Percentiles rank a stretch among this genome's conserved stretches.
Conservation (phyloP, 2,113 vertebrate species). For the Salvelinus fontinalis region DNA sequence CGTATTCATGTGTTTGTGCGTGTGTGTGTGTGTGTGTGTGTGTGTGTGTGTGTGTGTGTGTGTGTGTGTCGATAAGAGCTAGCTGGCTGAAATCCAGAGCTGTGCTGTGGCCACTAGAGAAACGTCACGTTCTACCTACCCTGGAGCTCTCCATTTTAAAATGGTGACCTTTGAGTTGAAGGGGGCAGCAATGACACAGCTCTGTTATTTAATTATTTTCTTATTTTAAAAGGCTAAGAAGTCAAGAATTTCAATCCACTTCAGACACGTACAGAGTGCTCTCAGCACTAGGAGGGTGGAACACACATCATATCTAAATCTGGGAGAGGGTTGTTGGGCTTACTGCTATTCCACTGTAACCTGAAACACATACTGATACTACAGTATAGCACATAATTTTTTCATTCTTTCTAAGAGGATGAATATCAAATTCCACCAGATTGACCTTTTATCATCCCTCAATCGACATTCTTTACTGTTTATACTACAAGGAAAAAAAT, state of each 20-base stretch:
- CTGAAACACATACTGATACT: neutral
- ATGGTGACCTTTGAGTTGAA: conserved; percentile 2
- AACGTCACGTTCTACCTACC: conserved; percentile 7
- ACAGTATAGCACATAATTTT: too few species aligned
- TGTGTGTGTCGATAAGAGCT: neutral
- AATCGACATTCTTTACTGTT: neutral
- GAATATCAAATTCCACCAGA: too few species aligned
- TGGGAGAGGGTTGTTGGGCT: neutral
- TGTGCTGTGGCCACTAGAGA: neutral
- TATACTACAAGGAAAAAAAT: too few species aligned
- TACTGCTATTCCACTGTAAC: neutral
- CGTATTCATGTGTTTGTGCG: too few species aligned
- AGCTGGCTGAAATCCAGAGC: neutral
- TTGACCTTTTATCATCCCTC: neutral
- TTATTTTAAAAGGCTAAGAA: neutral
- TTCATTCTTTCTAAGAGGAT: too few species aligned
- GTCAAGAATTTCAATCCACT: neutral
- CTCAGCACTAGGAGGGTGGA: neutral
- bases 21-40: too few species aligned
- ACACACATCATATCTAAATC: neutral
- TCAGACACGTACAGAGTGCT: neutral
- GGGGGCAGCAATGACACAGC: too few species aligned
- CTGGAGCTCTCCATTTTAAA: conserved; percentile 9
- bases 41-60: too few species aligned
- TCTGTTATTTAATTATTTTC: too few species aligned